These are phyloP conservation scores for Chauna torquata DNA, from an alignment of 2,113 vertebrate species.

Conservation along the genomic window DNA sequence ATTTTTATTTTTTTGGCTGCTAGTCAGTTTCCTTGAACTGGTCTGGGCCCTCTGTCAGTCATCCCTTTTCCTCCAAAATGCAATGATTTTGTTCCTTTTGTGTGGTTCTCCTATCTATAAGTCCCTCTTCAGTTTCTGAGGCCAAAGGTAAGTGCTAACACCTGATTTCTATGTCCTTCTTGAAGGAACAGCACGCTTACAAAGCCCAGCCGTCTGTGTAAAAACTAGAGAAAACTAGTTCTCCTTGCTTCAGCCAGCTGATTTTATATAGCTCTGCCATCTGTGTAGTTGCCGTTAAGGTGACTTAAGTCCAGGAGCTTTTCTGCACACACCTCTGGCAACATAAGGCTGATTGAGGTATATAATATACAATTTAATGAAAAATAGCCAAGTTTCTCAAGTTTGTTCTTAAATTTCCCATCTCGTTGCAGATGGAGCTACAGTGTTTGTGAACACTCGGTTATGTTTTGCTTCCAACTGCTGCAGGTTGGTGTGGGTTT, in stretches of 20 bases:
- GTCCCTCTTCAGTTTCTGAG: neutral
- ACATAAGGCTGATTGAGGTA: neutral
- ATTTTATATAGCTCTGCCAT: neutral
- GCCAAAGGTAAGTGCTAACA: neutral
- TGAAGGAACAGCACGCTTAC: neutral
- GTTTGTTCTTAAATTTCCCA: neutral
- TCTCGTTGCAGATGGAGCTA: neutral
- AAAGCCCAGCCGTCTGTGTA: neutral
- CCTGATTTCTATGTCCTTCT: neutral
- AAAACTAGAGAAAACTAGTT: neutral
- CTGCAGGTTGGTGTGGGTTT: neutral
- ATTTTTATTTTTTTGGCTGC: neutral
- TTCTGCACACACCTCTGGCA: neutral
- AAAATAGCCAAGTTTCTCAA: neutral
- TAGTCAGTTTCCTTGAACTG: neutral
- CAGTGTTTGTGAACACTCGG: neutral
- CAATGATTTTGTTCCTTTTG: neutral
- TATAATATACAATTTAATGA: neutral
- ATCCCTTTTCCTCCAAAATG: neutral
- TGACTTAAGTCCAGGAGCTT: neutral
- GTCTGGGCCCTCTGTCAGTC: neutral
- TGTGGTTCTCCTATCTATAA: neutral
- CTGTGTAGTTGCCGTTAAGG: neutral
- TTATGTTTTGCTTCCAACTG: neutral
- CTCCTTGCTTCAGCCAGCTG: neutral